A percentile compares a stretch with the other conserved stretches of the same genome.
Evolutionary conservation across 2,888 invertebrate species (phyloP).

Genomic region (Sarcophaga caerulescens): DNA sequence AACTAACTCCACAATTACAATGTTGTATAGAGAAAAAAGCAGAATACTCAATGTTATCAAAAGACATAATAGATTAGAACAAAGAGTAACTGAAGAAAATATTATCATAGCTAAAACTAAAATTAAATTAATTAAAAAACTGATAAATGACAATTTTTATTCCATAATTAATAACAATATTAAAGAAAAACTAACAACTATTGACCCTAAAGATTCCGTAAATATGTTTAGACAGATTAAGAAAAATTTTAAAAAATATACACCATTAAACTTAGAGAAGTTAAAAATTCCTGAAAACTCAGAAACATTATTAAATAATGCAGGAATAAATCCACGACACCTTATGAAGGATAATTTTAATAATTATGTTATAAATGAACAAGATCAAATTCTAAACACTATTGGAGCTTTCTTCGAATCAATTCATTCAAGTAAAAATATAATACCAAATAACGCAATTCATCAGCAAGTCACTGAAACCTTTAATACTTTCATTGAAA

Average conservation of each 20-base stretch:
- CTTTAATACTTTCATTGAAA: too few species aligned
- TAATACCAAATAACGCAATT: not conserved
- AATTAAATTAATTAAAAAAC: too few species aligned
- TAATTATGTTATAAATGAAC: not conserved
- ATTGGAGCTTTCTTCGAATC: constrained; percentile 9
- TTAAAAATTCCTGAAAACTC: too few species aligned
- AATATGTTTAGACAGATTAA: not conserved
- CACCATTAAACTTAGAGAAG: not conserved
- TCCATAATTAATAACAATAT: not conserved
- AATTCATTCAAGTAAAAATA: not conserved
- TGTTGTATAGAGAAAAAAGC: too few species aligned
- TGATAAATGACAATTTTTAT: too few species aligned
- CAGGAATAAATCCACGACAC: not conserved
- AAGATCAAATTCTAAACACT: not conserved
- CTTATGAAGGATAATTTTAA: not conserved
- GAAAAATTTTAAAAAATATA: constrained; percentile 6
- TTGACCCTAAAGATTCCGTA: not conserved
- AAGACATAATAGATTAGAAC: too few species aligned
- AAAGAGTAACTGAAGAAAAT: too few species aligned
- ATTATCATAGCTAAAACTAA: too few species aligned
- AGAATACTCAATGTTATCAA: too few species aligned
- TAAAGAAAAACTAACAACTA: not conserved
- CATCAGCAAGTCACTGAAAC: too few species aligned
- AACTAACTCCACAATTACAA: too few species aligned
- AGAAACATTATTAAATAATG: too few species aligned